Base-by-base conservation (phyloP, 2,113 vertebrate species). In the Myxocyprinus asiaticus region DNA sequence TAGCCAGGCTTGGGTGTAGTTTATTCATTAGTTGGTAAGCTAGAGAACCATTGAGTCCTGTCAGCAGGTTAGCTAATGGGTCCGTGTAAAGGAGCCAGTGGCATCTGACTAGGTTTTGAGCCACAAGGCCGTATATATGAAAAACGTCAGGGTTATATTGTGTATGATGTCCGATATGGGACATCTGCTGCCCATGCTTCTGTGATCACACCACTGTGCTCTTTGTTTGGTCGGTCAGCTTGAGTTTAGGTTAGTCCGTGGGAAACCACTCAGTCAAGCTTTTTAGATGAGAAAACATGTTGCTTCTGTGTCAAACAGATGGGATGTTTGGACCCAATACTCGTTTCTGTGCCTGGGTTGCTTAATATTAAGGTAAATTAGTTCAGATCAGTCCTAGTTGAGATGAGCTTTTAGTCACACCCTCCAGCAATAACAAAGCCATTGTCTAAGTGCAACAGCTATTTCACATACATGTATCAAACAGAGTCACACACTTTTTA, bases 221-320 rank as follows among this genome's bases (percentile, higher is more conserved):
- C 43, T 73, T 61, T 59, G 42, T 72, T 59, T 72, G 70, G 14
- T 22, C 70, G 70, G 14, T 22, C 70, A 59, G 4, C 55, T 61
- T 61, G 42, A 61, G 55, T 72, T 72, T 9, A 59, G 12, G 55
- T 59, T 70, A 59, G 9, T 17, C 43, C 15, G 42, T 59, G 55
- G 55, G 69, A 59, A 72, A 47, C 43, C 9, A 22, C 69, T 72
- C 42, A 11, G 12, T 47, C 9, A 0, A 9, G 69, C 55, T 59
- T 59, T 59, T 7, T n/a, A 45, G 14, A 17, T 5, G 8, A 53
- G 3, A 69, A 42, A 42, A 42, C 55, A 58, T 6, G 55, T 7
- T 58, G 55, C 2, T 58, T 14, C 15, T 58, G 0, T 58, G 55
- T n/a, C n/a, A 11, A n/a, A 2, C 4, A n/a, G n/a, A 70, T 55